phyloP scores from a whole-genome alignment of 2,113 vertebrate species.

The Sinocyclocheilus rhinocerous region DNA sequence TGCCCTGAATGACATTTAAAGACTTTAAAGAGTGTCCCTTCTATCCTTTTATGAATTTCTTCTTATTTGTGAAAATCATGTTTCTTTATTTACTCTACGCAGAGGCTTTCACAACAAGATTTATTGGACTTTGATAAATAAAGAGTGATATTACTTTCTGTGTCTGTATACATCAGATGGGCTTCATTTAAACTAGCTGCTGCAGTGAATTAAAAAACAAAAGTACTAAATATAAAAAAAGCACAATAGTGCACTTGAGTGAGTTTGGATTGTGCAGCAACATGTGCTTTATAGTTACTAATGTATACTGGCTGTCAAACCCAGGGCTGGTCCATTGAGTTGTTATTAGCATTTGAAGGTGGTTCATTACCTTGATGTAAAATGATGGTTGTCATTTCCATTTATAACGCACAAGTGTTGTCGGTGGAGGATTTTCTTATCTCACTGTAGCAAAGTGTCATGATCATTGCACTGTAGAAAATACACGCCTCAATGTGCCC shows the following conservation, averaged over 20 bases:
- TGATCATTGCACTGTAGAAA: conserved; percentile 15
- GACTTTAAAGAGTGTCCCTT: neutral
- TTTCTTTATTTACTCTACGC: neutral
- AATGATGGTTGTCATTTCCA: neutral
- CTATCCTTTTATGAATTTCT: neutral
- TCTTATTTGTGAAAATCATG: neutral
- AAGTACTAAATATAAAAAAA: neutral
- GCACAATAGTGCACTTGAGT: neutral
- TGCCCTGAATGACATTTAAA: neutral
- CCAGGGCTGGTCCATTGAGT: conserved; percentile 12
- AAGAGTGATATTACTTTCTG: neutral
- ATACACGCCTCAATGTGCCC: neutral
- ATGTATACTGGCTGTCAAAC: conserved; percentile 15
- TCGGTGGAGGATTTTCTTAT: neutral
- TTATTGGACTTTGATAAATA: conserved; percentile 7
- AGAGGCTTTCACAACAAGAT: neutral
- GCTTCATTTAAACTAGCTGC: neutral
- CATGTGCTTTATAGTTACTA: neutral
- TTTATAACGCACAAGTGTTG: conserved; percentile 20
- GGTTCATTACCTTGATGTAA: conserved; percentile 47
- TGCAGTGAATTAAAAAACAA: neutral
- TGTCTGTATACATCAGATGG: neutral
- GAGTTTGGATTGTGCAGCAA: neutral
- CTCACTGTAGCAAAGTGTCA: conserved; percentile 7
- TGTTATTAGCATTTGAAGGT: conserved; percentile 37